Conservation (phyloP, 37 sponge, comb jelly and placozoan genomes). For the Crambe crambe region DNA sequence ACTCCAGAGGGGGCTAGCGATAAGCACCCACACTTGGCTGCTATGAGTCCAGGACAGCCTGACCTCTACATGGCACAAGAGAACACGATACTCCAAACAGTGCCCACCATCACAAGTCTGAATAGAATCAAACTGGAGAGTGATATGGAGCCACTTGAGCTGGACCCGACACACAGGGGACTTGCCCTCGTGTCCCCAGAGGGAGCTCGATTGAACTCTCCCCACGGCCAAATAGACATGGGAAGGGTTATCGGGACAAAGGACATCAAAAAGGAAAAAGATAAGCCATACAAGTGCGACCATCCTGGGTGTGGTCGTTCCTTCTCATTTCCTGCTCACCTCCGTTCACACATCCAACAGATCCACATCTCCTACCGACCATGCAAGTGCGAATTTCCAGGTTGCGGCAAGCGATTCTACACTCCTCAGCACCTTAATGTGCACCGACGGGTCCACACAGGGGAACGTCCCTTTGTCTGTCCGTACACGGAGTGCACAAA, state of each 20-base stretch:
- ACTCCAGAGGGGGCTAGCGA: neutral
- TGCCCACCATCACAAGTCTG: neutral
- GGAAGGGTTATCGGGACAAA: neutral
- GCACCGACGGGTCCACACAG: conserved; percentile 76
- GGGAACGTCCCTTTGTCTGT: conserved; percentile 80
- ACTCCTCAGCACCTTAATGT: conserved; percentile 87
- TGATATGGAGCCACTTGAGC: neutral
- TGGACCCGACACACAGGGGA: neutral
- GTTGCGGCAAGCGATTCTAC: conserved; percentile 86
- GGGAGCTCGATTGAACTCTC: neutral
- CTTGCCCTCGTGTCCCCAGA: neutral
- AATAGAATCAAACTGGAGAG: conserved; percentile 25
- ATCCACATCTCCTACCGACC: conserved; percentile 81
- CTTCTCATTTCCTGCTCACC: conserved; percentile 80
- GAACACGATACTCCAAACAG: neutral
- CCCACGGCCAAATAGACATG: neutral
- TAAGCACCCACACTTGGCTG: neutral
- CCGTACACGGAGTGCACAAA: conserved; percentile 76
- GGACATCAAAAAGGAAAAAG: conserved; percentile 36
- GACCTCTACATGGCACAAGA: neutral
- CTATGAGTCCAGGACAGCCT: neutral
- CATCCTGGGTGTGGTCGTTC: conserved; percentile 79
- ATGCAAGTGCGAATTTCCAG: conserved; percentile 81
- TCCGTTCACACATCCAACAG: conserved; percentile 77
- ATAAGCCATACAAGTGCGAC: conserved; percentile 77